These are phyloP conservation scores for Galleria mellonella DNA, from an alignment of 1,140 invertebrate species.

Conservation along the genomic window DNA sequence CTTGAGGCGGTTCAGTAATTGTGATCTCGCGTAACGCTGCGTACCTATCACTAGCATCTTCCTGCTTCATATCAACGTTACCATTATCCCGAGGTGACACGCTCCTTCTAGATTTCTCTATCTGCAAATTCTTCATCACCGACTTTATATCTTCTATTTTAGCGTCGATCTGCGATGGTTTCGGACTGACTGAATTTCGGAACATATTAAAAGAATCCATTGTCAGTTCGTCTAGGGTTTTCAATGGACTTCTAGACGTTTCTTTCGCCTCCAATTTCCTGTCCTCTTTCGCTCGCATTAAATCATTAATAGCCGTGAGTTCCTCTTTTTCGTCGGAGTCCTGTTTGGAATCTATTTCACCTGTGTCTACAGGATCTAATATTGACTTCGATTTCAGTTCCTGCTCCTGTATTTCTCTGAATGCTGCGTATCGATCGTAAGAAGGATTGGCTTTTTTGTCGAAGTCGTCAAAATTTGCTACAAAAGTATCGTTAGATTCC, in stretches of 20 bases:
- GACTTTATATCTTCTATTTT: constrained; percentile 72
- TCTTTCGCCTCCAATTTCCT: constrained; percentile 36
- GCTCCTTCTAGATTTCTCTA: constrained; percentile 55
- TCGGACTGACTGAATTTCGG: constrained; percentile 56
- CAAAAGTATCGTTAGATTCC: constrained; percentile 59
- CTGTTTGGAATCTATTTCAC: constrained; percentile 46
- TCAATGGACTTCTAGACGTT: constrained; percentile 42
- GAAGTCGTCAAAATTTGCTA: constrained; percentile 79
- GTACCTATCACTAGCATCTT: constrained; percentile 79
- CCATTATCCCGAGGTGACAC: constrained; percentile 58
- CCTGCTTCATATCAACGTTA: constrained; percentile 39
- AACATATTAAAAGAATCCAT: constrained; percentile 69
- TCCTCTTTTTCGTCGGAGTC: constrained; percentile 68
- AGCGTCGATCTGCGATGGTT: constrained; percentile 51
- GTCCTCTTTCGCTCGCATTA: constrained; percentile 38
- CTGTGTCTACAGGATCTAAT: constrained; percentile 51
- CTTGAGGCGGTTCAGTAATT: constrained; percentile 75
- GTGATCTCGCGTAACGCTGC: constrained; percentile 82
- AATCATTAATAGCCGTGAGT: constrained; percentile 38
- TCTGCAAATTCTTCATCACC: constrained; percentile 69
- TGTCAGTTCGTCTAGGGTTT: constrained; percentile 60
- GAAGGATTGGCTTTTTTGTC: constrained; percentile 63
- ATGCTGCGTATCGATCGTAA: constrained; percentile 87
- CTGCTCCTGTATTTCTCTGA: constrained; percentile 85
- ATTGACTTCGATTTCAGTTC: constrained; percentile 77